phyloP scores from a whole-genome alignment of 2,113 vertebrate genomes.

The Salvelinus sp. region DNA sequence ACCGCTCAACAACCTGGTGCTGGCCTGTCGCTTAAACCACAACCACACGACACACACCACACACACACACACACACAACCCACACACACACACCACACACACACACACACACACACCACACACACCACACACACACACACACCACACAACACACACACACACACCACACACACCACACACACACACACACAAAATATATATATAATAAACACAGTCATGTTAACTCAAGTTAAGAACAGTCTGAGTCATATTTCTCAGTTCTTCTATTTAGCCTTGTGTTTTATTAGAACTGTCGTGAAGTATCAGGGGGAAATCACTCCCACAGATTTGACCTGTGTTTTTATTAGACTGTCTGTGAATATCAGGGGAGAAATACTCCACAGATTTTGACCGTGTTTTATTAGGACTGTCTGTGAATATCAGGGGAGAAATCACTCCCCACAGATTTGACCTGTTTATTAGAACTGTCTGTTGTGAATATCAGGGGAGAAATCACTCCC shows the following conservation, averaged over 20 bases:
- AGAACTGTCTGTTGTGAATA: too few relatives aligned
- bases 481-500: too few relatives aligned
- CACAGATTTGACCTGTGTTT: conserved; percentile 4
- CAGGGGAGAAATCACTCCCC: background rate
- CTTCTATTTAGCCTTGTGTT: conserved; percentile 25
- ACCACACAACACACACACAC: background rate
- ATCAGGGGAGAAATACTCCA: too few relatives aligned
- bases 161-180: background rate
- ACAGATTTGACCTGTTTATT: conserved; percentile 25
- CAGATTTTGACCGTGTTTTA: conserved; percentile 6
- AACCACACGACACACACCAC: conserved; percentile 4
- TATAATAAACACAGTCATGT: too few relatives aligned
- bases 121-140: background rate
- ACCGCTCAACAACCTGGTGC: conserved; percentile 33
- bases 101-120: conserved; percentile 1
- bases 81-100: background rate
- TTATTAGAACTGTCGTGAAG: conserved; percentile 32
- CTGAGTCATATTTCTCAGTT: conserved; percentile 47
- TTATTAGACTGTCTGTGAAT: conserved; percentile 31
- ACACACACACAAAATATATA: background rate
- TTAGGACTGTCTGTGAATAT: background rate
- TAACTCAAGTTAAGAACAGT: background rate
- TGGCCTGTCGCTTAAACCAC: too few relatives aligned
- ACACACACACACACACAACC: background rate
- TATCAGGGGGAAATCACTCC: too few relatives aligned